Percentiles rank a stretch among this genome's conserved stretches.
Conservation (phyloP, 2,113 vertebrate genomes). For the Sylvia atricapilla region DNA sequence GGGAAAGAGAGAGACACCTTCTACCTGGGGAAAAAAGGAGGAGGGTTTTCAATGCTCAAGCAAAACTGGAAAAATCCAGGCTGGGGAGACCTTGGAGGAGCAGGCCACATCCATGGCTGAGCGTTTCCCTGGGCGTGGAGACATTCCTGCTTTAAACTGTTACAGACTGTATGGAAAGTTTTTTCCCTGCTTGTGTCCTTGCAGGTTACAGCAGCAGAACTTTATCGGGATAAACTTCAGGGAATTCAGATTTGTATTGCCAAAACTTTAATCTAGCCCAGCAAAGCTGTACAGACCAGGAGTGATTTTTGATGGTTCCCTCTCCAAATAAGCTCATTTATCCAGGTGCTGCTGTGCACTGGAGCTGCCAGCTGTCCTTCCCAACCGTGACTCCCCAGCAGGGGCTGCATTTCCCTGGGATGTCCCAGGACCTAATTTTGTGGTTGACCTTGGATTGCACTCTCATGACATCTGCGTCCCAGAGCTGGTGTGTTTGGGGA, state of each 20-base stretch:
- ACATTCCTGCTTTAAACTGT: not conserved
- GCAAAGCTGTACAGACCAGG: not conserved
- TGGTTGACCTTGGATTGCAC: not conserved
- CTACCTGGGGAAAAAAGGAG: rapidly evolving
- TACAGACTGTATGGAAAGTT: not conserved
- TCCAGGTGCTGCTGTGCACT: not conserved
- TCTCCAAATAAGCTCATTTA: rapidly evolving
- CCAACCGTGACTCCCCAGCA: not conserved
- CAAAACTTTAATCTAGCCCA: not conserved
- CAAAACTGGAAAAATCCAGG: not conserved
- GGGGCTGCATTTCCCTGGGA: not conserved
- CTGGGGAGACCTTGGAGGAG: not conserved
- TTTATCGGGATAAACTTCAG: rapidly evolving
- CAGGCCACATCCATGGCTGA: not conserved
- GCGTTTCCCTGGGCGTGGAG: not conserved
- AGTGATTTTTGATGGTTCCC: not conserved
- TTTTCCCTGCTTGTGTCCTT: not conserved
- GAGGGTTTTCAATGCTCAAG: not conserved
- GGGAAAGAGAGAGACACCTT: not conserved
- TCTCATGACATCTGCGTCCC: not conserved
- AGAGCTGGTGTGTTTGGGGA: not conserved
- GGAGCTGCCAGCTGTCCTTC: not conserved
- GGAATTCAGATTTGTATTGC: not conserved
- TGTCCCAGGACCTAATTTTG: not conserved
- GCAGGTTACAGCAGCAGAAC: not conserved